Evolutionary conservation across 2,797 vertebrate genomes (phyloP), one percentile per base, ranked within the genome.

Genomic region (Serranus cabrilla): DNA sequence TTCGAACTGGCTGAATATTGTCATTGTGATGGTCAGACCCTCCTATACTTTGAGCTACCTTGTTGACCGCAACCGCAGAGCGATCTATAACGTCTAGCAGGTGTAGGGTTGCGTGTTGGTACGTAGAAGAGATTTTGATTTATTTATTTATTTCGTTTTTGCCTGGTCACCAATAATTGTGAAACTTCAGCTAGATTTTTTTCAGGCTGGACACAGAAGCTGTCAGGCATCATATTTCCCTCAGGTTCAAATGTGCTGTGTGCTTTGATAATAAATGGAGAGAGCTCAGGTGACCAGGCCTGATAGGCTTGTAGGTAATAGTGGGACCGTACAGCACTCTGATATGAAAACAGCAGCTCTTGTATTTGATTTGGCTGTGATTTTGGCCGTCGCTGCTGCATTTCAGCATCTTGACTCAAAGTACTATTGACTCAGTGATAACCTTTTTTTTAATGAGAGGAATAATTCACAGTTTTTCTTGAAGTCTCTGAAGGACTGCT

Each of bases 81-180:
- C 82, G 47, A 92, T 93, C 92, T 25, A 91, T 90, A 91, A 69
- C 25, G 85, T 93, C 92, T 90, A 78, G 90, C 83, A 76, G 90
- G 92, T 91, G 85, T 93, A 83, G 86, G 70, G 87, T 94, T 93
- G 76, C 90, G 18, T 87, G 87, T 91, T 87, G 85, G 84, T 85
- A 79, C 73, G 73, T 82, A 61, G 81, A 68, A 77, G 72, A 77
- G 78, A 83, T 87, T 91, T 84, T 64, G 34, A 86, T 87, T 89
- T 90, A 86, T 91, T 91, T 91, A 90, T 91, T 90, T 91, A 87
- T 92, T 89, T 88, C 8, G 20, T 83, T 94, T 93, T 92, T 83
- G 92, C 93, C 69, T 69, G 80, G 87, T 94, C 93, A 93, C 90
- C 92, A 89, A 87, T 93, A 93, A 94, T 93, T 94, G 84, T 93